Conservation (phyloP, 2,888 invertebrate genomes). For the Lasiommata megera region DNA sequence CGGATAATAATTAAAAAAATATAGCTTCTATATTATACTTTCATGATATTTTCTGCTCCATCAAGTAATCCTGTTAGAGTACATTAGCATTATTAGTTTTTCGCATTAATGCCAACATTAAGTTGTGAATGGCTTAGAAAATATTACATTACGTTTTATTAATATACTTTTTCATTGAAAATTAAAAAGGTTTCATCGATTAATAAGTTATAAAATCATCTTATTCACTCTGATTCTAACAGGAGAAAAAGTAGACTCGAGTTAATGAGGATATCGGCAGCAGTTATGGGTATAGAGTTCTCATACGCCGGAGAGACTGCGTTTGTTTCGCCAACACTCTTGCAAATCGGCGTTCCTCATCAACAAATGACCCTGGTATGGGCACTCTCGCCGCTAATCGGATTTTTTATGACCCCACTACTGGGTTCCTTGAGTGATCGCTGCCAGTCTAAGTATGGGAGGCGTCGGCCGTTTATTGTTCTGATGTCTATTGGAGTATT, state of each 20-base stretch:
- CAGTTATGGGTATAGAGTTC: constrained; percentile 98
- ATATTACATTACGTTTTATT: too few species aligned
- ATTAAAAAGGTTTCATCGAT: too few species aligned
- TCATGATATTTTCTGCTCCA: too few species aligned
- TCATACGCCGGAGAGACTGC: constrained; percentile 99
- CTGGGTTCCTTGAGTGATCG: constrained; percentile 96
- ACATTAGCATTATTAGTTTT: too few species aligned
- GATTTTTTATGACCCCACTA: constrained; percentile 96
- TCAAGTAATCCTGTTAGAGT: too few species aligned
- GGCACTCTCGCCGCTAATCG: constrained; percentile 96
- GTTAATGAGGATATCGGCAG: constrained; percentile 93
- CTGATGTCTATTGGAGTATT: constrained; percentile 94
- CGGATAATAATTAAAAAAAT: too few species aligned
- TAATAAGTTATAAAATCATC: too few species aligned
- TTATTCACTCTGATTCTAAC: constrained; percentile 14
- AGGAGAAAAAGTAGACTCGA: constrained; percentile 91
- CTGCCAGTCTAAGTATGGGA: constrained; percentile 89
- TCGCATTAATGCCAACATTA: too few species aligned
- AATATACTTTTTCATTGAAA: too few species aligned
- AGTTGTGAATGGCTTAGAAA: too few species aligned
- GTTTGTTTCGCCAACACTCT: constrained; percentile 95
- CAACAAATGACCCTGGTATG: constrained; percentile 97
- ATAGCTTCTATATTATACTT: too few species aligned
- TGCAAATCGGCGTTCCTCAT: constrained; percentile 96
- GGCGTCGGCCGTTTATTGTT: constrained; percentile 95